Conservation (phyloP, 2,888 invertebrate species). For the Eristalis tenax region DNA sequence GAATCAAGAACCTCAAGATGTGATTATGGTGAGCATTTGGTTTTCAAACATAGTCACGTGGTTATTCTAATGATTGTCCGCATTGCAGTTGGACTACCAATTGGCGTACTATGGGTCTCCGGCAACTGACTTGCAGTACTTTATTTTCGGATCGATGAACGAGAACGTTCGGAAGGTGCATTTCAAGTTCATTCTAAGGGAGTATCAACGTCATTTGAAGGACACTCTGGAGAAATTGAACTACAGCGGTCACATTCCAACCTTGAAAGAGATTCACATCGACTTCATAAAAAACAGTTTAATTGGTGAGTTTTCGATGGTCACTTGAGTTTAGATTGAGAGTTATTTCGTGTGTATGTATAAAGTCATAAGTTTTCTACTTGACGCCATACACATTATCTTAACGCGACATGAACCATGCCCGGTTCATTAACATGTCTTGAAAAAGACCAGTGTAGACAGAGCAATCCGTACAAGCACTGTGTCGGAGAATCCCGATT, state of each 20-base stretch:
- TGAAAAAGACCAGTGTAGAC: too few relatives aligned
- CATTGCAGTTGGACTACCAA: conserved; percentile 79
- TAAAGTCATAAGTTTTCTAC: too few relatives aligned
- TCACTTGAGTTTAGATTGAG: too few relatives aligned
- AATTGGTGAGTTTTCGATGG: conserved; percentile 75
- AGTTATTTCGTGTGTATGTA: too few relatives aligned
- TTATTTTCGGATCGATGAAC: conserved; percentile 79
- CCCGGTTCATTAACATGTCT: too few relatives aligned
- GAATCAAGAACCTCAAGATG: conserved; percentile 78
- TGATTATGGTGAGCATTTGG: conserved; percentile 76
- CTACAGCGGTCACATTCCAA: conserved; percentile 77
- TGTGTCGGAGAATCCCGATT: too few relatives aligned
- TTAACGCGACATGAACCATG: too few relatives aligned
- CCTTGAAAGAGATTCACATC: conserved; percentile 78
- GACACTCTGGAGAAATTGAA: conserved; percentile 77
- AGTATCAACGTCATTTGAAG: conserved; percentile 78
- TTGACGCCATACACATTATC: too few relatives aligned
- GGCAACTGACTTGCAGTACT: conserved; percentile 79
- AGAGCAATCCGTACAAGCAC: too few relatives aligned
- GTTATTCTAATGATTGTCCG: neutral
- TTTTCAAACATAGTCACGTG: neutral
- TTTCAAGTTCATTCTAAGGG: conserved; percentile 78
- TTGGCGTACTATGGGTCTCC: conserved; percentile 80
- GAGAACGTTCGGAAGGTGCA: conserved; percentile 79
- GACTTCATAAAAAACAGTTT: conserved; percentile 79